Percentiles rank a stretch among this genome's conserved stretches.
These are phyloP conservation scores for Scaptomyza reducta DNA, from an alignment of 2,888 invertebrate species.

Conservation along the genomic window DNA sequence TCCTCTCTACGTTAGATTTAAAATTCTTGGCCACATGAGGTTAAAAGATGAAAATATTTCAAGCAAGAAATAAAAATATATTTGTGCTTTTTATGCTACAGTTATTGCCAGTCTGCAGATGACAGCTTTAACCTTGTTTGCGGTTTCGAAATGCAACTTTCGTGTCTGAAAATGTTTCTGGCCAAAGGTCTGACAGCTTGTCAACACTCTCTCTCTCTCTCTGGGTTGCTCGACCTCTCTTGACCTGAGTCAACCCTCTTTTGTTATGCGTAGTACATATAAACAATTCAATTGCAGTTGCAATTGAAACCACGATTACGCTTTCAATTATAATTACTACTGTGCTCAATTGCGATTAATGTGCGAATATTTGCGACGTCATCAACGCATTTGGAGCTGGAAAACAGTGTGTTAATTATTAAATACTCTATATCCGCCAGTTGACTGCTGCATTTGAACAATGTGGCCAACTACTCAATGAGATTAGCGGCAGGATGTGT, in stretches of 20 bases:
- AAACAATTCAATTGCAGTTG: slow-evolving; percentile 9
- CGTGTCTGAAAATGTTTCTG: slow-evolving; percentile 3
- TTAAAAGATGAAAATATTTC: not conserved
- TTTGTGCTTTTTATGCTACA: not conserved
- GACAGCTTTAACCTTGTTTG: slow-evolving; percentile 25
- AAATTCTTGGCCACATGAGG: not conserved
- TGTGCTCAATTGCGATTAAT: slow-evolving; percentile 41
- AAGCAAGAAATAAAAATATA: not conserved
- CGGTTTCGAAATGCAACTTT: slow-evolving; percentile 19
- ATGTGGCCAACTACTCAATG: slow-evolving; percentile 40
- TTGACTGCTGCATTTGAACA: slow-evolving; percentile 8
- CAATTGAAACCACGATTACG: not conserved
- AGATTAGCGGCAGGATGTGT: slow-evolving; percentile 50
- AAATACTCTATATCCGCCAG: slow-evolving; percentile 56
- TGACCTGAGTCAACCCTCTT: not conserved
- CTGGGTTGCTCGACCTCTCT: not conserved
- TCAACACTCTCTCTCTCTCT: slow-evolving; percentile 30
- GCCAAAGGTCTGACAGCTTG: slow-evolving; percentile 14
- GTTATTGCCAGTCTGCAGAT: slow-evolving; percentile 7
- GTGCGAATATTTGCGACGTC: slow-evolving; percentile 52
- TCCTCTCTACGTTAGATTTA: not conserved
- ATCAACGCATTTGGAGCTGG: slow-evolving; percentile 42
- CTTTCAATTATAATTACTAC: slow-evolving; percentile 10
- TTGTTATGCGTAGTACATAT: not conserved
- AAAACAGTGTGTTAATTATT: slow-evolving; percentile 63